Conservation (phyloP, 2,888 invertebrate species). For the Tachina grossa region DNA sequence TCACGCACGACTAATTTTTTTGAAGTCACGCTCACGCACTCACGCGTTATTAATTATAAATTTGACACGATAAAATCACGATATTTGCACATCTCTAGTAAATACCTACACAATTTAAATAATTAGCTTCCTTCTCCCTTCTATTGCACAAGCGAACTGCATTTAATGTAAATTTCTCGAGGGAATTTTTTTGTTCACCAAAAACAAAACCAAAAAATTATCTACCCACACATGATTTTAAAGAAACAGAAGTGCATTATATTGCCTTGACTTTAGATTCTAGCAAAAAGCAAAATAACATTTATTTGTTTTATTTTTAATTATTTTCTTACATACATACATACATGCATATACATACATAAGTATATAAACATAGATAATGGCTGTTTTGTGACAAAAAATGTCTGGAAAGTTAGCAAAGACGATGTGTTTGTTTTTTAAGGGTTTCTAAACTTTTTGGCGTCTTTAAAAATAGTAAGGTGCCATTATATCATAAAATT, state of each 20-base stretch:
- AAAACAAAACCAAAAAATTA: slow-evolving; percentile 4
- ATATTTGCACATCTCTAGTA: too few relatives aligned
- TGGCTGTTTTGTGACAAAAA: slow-evolving; percentile 20
- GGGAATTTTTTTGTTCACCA: background rate
- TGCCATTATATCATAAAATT: background rate
- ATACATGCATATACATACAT: too few relatives aligned
- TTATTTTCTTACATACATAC: slow-evolving; percentile 14
- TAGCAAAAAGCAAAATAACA: background rate
- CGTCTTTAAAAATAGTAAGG: background rate
- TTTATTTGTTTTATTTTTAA: slow-evolving; percentile 50
- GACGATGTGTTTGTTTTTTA: slow-evolving; percentile 14
- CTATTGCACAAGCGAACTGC: background rate
- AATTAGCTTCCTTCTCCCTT: too few relatives aligned
- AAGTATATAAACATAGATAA: background rate
- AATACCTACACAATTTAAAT: too few relatives aligned
- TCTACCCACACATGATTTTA: background rate
- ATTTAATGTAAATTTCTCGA: background rate
- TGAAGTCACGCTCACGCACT: too few relatives aligned
- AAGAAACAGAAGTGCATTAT: background rate
- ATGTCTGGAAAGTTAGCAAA: slow-evolving; percentile 64
- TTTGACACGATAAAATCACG: too few relatives aligned
- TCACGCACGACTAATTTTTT: too few relatives aligned
- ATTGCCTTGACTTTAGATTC: slow-evolving; percentile 34
- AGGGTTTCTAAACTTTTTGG: slow-evolving; percentile 46
- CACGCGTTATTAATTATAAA: too few relatives aligned